Base-by-base conservation (phyloP, 2,113 vertebrate species). In the Progne subis region DNA sequence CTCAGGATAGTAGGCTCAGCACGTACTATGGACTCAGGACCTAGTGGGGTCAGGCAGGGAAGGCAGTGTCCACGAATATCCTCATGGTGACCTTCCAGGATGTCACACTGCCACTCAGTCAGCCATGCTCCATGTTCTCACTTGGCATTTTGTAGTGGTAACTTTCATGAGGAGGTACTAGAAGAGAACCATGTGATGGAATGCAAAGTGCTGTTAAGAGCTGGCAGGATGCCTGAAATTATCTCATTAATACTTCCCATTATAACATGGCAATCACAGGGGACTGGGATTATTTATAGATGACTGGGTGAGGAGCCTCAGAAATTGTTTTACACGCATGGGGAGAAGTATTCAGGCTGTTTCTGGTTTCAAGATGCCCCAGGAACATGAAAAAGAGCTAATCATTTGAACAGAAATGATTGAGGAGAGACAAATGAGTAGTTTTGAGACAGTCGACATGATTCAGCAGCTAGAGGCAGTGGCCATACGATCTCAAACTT, bases 171-270 rank as follows among this genome's bases (percentile, higher is more conserved):
- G 43, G 46, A 79, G 49, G 19, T 46, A 59, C 21, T 25, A 19
- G 37, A 74, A 82, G 46, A 57, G 37, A 84, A 56, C 55, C 0
- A 0, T 70, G 44, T 65, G 71, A 77, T 0, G 17, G 63, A n/a
- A 69, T 2, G 5, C 55, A 72, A 94, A 64, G n/a, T 44, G 71
- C 82, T 86, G 29, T 77, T 92, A 88, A 29, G 29, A 80, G 79
- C 86, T 79, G 70, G 77, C 74, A 74, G 46, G 43, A 43, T 94
- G 91, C 84, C 89, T 57, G 74, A 91, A 87, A 94, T 91, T 89
- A 72, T 67, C 80, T 87, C 81, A 85, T 37, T 91, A 59, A 76
- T 79, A 59, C n/a, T 50, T 89, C 77, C 53, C 61, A 46, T 60
- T 79, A 21, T 55, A 89, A 87, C 2, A 6, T 50, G 37, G 29